Conservation (phyloP, 2,797 vertebrate species). For the Halcyon chelicuti region DNA sequence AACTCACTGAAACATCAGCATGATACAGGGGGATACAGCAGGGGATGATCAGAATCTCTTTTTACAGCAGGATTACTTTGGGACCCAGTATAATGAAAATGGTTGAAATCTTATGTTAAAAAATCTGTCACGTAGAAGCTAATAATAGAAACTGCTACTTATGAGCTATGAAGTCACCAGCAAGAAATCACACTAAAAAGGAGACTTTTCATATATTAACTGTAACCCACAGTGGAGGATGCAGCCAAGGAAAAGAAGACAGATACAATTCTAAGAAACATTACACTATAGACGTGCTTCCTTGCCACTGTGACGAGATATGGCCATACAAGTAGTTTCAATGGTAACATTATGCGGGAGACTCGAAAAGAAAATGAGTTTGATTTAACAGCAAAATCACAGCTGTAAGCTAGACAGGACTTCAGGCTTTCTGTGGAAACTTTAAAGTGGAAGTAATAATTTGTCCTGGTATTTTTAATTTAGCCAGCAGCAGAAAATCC, state of each 20-base stretch:
- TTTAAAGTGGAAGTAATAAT: not conserved
- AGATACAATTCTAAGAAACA: not conserved
- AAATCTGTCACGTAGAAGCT: not conserved
- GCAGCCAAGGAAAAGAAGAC: not conserved
- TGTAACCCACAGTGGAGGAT: not conserved
- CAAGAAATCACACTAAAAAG: not conserved
- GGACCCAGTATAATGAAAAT: not conserved
- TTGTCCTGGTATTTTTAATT: constrained; percentile 1
- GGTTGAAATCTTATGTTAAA: not conserved
- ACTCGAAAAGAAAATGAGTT: not conserved
- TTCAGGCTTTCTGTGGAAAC: not conserved
- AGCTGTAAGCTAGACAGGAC: not conserved
- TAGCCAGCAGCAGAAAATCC: not conserved
- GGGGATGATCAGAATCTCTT: not conserved
- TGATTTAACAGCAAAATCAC: not conserved
- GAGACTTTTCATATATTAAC: not conserved
- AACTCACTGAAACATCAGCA: not conserved
- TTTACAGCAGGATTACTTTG: not conserved
- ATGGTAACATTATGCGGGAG: not conserved
- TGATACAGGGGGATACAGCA: not conserved
- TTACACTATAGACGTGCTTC: not conserved
- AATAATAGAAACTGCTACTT: not conserved
- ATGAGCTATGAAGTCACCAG: not conserved
- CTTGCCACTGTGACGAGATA: not conserved
- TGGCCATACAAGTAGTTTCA: not conserved